Evolutionary conservation across 2,113 vertebrate genomes (phyloP).

Genomic region (Pedetes capensis): DNA sequence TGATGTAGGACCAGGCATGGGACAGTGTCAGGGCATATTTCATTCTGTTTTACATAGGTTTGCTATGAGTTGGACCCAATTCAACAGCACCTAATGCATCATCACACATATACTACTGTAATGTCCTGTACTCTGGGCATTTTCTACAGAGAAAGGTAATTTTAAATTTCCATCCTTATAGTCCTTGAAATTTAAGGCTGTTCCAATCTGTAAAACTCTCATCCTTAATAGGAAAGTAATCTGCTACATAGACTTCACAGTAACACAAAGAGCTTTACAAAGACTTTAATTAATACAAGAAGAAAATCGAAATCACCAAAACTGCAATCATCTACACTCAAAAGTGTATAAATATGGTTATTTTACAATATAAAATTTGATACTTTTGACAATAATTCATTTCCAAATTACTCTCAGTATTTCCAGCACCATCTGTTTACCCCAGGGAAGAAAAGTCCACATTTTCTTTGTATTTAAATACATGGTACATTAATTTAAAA

Average conservation of each 20-base stretch:
- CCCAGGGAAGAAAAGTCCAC: slow-evolving; percentile 64
- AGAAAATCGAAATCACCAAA: neutral
- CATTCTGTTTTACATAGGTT: no score
- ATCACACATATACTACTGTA: neutral
- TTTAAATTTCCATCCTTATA: neutral
- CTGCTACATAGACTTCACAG: neutral
- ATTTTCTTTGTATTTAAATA: slow-evolving; percentile 70
- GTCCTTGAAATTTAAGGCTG: neutral
- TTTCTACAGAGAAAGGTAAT: neutral
- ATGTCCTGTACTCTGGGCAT: neutral
- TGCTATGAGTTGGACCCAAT: no score
- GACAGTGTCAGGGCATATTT: no score
- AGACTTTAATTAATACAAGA: slow-evolving; percentile 50
- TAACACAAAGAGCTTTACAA: neutral
- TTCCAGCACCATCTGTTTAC: slow-evolving; percentile 64
- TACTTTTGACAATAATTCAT: slow-evolving; percentile 66
- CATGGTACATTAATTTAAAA: slow-evolving; percentile 72
- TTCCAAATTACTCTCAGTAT: slow-evolving; percentile 47
- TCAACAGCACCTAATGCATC: no score
- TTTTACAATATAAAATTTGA: slow-evolving; percentile 38
- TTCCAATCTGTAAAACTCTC: neutral
- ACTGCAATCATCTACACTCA: slow-evolving; percentile 36
- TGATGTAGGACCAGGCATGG: no score
- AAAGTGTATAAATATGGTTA: slow-evolving; percentile 28
- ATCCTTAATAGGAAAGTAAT: neutral